Evolutionary conservation across 2,888 invertebrate genomes (phyloP).

Genomic region (Gonocerus acuteangulatus): DNA sequence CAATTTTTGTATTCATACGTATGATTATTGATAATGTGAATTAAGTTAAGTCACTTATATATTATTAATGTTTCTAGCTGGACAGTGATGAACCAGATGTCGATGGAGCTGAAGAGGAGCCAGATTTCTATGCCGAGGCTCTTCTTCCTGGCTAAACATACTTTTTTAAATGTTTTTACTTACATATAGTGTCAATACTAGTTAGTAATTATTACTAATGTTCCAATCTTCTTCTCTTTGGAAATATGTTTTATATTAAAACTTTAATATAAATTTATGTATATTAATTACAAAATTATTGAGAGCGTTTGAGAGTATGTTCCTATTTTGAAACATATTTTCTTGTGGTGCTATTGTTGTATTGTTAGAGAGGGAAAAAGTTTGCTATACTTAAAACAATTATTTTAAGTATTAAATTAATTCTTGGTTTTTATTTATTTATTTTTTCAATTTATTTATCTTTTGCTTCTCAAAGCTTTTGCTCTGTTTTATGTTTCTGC

Average conservation of each 20-base stretch:
- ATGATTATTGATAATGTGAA: too few relatives aligned
- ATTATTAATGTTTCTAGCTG: slow-evolving; percentile 59
- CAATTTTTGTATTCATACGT: too few relatives aligned
- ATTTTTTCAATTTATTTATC: too few relatives aligned
- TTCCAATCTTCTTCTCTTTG: neutral
- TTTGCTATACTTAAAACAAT: too few relatives aligned
- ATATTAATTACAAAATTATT: neutral
- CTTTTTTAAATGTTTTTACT: neutral
- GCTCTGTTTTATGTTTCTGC: too few relatives aligned
- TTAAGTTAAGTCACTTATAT: too few relatives aligned
- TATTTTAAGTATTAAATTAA: too few relatives aligned
- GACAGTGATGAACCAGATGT: slow-evolving; percentile 73
- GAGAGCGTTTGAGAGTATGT: slow-evolving; percentile 2
- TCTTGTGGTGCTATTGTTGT: neutral
- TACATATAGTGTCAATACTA: slow-evolving; percentile 6
- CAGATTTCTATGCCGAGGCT: slow-evolving; percentile 90
- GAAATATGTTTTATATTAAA: slow-evolving; percentile 23
- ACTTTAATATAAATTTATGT: slow-evolving; percentile 11
- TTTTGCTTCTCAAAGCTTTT: too few relatives aligned
- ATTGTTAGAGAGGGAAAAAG: too few relatives aligned
- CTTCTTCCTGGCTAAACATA: slow-evolving; percentile 63
- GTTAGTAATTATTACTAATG: slow-evolving; percentile 1
- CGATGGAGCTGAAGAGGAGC: slow-evolving; percentile 70
- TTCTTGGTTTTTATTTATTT: too few relatives aligned
- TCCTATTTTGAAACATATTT: slow-evolving; percentile 14